A percentile compares a stretch with the other conserved stretches of the same genome.
These are phyloP conservation scores for Arctopsyche grandis DNA, from an alignment of 1,140 invertebrate genomes.

Conservation along the genomic window DNA sequence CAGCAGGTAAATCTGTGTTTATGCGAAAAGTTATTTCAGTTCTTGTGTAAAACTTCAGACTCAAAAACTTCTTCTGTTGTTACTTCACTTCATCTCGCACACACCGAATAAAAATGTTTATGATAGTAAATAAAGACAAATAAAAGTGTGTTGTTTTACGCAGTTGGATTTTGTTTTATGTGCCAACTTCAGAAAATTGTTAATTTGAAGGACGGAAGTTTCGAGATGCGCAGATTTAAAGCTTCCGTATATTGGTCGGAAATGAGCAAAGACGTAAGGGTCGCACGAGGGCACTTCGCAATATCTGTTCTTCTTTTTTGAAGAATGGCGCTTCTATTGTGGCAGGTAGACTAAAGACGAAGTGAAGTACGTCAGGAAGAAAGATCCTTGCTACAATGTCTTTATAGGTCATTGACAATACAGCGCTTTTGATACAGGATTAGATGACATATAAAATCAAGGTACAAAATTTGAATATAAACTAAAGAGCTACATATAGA, in stretches of 20 bases:
- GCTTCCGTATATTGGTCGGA: background rate
- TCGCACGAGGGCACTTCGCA: conserved; percentile 24
- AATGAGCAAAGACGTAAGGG: conserved; percentile 42
- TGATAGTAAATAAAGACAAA: conserved; percentile 9
- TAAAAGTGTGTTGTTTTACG: background rate
- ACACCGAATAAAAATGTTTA: conserved; percentile 25
- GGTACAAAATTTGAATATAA: no score
- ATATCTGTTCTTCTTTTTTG: conserved; percentile 29
- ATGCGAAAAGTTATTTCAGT: conserved; percentile 18
- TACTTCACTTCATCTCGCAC: background rate
- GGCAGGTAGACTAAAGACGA: background rate
- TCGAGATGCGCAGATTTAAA: background rate
- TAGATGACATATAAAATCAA: no score
- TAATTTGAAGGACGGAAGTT: background rate
- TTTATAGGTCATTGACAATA: no score
- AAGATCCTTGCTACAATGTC: background rate
- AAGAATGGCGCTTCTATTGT: conserved; percentile 3
- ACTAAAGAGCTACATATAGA: no score
- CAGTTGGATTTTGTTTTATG: background rate
- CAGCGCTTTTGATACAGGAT: no score
- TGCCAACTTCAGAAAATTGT: background rate
- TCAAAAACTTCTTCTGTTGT: background rate
- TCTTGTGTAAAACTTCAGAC: background rate
- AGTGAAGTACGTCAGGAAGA: background rate
- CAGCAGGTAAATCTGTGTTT: conserved; percentile 12